phyloP scores from a whole-genome alignment of 2,113 vertebrate species.

The Ceratotherium simum region DNA sequence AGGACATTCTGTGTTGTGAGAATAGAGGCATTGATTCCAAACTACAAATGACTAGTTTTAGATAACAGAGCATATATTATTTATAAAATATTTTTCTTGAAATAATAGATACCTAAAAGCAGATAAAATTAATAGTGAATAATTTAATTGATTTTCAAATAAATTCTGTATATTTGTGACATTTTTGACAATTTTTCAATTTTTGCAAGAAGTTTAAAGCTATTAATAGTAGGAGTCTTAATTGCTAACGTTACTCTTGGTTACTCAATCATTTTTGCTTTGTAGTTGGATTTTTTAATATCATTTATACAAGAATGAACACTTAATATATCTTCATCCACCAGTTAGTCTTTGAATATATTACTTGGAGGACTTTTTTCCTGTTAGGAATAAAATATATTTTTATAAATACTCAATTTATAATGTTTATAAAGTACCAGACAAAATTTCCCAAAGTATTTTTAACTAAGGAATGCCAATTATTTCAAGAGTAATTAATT shows the following conservation, averaged over 20 bases:
- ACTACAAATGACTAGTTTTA: background rate
- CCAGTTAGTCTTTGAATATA: background rate
- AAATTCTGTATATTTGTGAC: background rate
- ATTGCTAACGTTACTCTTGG: background rate
- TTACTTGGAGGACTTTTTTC: background rate
- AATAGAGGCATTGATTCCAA: background rate
- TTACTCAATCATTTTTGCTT: background rate
- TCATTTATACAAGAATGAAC: background rate
- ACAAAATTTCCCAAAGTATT: background rate
- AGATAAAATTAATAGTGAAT: background rate
- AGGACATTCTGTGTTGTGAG: background rate
- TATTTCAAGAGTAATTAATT: background rate
- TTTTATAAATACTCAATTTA: background rate
- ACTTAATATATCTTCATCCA: background rate
- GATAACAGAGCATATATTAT: background rate
- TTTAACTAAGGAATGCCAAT: background rate
- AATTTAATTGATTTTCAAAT: conserved; percentile 30
- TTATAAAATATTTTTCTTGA: conserved; percentile 41
- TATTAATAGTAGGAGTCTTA: background rate
- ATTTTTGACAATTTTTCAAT: conserved; percentile 15
- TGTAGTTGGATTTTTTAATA: background rate
- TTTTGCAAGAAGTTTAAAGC: background rate
- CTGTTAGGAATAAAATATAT: background rate
- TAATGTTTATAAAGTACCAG: background rate
- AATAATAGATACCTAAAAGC: background rate